Percentiles rank a stretch among this genome's conserved stretches.
phyloP scores from a whole-genome alignment of 92 coral and sea anemone species.

The Phenganax subtilis region DNA sequence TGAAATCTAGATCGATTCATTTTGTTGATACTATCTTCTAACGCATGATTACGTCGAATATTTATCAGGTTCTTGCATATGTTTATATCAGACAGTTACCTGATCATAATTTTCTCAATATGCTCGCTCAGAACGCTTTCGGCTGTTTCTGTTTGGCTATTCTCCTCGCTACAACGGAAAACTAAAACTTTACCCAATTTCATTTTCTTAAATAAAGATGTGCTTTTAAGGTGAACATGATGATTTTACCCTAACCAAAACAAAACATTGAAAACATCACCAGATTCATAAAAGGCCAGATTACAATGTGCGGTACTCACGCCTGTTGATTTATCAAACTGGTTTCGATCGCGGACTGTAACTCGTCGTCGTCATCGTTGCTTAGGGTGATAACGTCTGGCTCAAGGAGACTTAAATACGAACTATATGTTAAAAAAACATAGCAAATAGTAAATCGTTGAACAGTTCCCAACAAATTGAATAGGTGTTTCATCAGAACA shows the following conservation, averaged over 20 bases:
- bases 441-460: not conserved
- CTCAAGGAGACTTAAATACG: not conserved
- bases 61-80: slow-evolving; percentile 14
- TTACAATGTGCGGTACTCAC: not conserved
- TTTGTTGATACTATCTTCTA: not conserved
- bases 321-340: not conserved
- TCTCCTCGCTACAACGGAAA: not conserved
- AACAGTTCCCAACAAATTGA: not conserved
- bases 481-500: not conserved
- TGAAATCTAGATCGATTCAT: slow-evolving; percentile 9
- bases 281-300: too few species aligned
- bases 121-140: slow-evolving; percentile 11
- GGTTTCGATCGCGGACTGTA: not conserved
- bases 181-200: too few species aligned
- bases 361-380: not conserved
- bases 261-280: not conserved
- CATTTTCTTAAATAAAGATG: not conserved
- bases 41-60: slow-evolving; percentile 18
- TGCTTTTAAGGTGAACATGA: not conserved
- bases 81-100: slow-evolving; percentile 1
- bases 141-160: not conserved
- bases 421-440: not conserved
- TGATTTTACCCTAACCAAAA: not conserved
- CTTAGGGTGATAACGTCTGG: not conserved
- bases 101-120: slow-evolving; percentile 3